Base-by-base conservation (phyloP, 1,140 invertebrate genomes). In the Teleogryllus occipitalis region DNA sequence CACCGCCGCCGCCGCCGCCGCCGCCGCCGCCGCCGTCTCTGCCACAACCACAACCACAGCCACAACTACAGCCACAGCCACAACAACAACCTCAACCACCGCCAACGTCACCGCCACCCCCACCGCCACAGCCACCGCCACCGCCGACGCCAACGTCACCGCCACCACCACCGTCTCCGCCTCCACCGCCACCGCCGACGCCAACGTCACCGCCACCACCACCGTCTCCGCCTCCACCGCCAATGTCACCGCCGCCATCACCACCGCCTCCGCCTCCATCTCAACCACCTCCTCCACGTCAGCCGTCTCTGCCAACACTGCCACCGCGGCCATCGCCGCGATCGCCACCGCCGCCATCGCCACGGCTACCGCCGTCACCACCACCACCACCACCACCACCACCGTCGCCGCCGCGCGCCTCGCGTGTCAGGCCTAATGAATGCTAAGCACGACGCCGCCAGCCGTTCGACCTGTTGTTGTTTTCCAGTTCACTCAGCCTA, bases 401-500 rank as follows among this genome's bases (percentile, higher is more conserved):
- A 10, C 21, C n/a, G n/a, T 7, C 14, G 4, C n/a, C 74, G 21
- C n/a, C 74, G n/a, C 74, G 8, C 74, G n/a, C 12, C 10, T 89
- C 89, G 88, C 88, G 88, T 89, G 88, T 89, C 86, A 85, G 85
- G 83, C 85, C 87, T 89, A 90, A 90, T 90, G 88, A 90, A 90
- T 90, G 88, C 89, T 89, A 89, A 87, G 87, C 87, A 88, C 87
- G 88, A 89, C 88, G 87, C 86, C 83, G 85, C 85, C 77, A 81
- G 81, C 78, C 81, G 81, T 82, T 83, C 87, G 88, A 88, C 88
- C 88, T 87, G 88, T 89, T 89, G 89, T 89, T 89, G 89, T 89
- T 90, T 89, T 89, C 88, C 88, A 89, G 87, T 88, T 86, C 87
- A 89, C 87, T 88, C 88, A 88, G 88, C 87, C 88, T 89, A 89